Conservation (phyloP, 1,140 invertebrate genomes). For the Hetaerina americana region DNA sequence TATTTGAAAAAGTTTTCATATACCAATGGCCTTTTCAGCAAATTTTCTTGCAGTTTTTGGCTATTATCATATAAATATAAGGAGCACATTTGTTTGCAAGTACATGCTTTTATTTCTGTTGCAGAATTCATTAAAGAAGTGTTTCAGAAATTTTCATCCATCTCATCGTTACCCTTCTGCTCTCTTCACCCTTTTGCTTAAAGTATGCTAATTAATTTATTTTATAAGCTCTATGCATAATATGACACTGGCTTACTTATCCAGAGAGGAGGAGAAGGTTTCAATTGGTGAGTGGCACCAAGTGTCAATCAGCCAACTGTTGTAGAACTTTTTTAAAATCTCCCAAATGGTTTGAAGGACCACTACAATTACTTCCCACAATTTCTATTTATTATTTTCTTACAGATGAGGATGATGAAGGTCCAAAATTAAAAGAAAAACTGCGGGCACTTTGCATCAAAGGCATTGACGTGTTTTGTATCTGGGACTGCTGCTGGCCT, state of each 20-base stretch:
- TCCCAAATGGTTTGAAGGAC: constrained; percentile 5
- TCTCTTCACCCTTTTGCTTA: neutral
- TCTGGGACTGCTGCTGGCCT: constrained; percentile 90
- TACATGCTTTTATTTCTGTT: neutral
- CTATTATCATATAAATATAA: neutral
- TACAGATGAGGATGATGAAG: constrained; percentile 82
- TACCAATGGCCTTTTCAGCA: neutral
- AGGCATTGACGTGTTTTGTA: constrained; percentile 84
- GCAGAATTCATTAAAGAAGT: neutral
- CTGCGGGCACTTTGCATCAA: constrained; percentile 57
- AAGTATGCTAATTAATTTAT: constrained; percentile 5
- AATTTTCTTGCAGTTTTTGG: neutral
- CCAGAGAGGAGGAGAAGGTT: neutral
- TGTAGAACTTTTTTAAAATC: neutral
- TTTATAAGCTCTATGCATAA: neutral
- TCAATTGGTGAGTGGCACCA: neutral
- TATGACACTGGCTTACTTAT: neutral
- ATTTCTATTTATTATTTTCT: constrained; percentile 88
- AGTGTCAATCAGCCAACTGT: constrained; percentile 11
- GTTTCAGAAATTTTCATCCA: constrained; percentile 3
- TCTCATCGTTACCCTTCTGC: constrained; percentile 1
- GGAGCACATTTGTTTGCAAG: neutral
- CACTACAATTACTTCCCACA: constrained; percentile 38
- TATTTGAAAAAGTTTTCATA: neutral
- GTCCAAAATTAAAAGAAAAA: constrained; percentile 76